These are phyloP conservation scores for Trinectes maculatus DNA, from an alignment of 2,113 vertebrate genomes.

Conservation along the genomic window DNA sequence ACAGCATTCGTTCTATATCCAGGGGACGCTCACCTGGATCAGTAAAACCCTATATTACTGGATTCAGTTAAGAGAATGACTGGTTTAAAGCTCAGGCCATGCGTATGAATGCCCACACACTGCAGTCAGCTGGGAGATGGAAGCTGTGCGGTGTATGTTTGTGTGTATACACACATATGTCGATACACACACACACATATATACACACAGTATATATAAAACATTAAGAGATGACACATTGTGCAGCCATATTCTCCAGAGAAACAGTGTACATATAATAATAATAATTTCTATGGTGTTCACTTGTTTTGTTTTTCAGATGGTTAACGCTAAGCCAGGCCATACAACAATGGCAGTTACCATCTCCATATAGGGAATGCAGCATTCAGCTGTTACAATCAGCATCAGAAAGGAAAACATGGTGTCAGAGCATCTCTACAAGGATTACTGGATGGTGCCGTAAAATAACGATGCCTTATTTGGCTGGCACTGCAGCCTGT, in stretches of 20 bases:
- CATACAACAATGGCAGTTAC: too few relatives aligned
- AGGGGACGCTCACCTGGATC: constrained; percentile 15
- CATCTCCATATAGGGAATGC: too few relatives aligned
- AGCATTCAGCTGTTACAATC: too few relatives aligned
- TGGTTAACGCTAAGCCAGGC: too few relatives aligned
- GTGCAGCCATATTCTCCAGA: background rate
- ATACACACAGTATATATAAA: too few relatives aligned
- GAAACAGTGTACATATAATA: too few relatives aligned
- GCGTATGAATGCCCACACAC: constrained; percentile 5
- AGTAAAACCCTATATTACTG: constrained; percentile 2
- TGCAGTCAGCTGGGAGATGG: background rate
- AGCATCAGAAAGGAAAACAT: too few relatives aligned
- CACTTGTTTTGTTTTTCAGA: too few relatives aligned
- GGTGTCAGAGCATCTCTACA: too few relatives aligned
- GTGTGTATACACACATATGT: too few relatives aligned
- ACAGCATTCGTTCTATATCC: constrained; percentile 26
- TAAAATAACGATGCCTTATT: constrained; percentile 4
- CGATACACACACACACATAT: too few relatives aligned
- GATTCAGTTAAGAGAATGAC: constrained; percentile 11
- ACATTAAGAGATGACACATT: background rate
- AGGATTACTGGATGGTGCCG: background rate
- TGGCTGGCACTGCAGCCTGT: constrained; percentile 1
- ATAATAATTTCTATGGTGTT: too few relatives aligned
- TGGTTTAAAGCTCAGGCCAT: constrained; percentile 14
- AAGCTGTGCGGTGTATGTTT: constrained; percentile 13